phyloP scores from a whole-genome alignment of 2,113 vertebrate species.

The Ictidomys tridecemlineatus region DNA sequence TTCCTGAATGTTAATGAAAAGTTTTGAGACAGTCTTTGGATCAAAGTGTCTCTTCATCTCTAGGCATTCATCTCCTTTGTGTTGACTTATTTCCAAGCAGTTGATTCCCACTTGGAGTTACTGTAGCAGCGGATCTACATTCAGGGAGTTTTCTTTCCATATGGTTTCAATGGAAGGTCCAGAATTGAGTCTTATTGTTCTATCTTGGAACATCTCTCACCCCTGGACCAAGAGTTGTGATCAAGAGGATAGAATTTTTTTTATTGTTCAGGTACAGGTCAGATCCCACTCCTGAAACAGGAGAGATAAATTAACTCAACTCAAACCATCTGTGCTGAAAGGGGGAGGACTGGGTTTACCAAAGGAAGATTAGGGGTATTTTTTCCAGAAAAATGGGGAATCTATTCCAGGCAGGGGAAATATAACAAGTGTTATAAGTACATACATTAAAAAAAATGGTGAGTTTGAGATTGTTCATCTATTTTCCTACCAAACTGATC shows the following conservation, averaged over 20 bases:
- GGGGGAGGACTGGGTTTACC: background rate
- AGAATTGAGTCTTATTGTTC: background rate
- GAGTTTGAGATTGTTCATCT: background rate
- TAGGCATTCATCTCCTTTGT: background rate
- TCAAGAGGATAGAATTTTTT: background rate
- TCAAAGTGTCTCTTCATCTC: background rate
- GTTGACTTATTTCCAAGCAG: background rate
- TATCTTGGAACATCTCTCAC: background rate
- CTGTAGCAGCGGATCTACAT: background rate
- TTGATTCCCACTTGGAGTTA: background rate
- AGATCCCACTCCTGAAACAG: background rate
- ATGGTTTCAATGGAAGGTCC: background rate
- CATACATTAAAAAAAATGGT: background rate
- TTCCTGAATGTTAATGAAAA: background rate
- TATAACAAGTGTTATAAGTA: background rate
- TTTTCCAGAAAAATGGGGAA: background rate
- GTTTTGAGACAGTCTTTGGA: background rate
- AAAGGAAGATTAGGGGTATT: background rate
- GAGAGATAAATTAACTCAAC: background rate
- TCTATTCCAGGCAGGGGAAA: constrained; percentile 25
- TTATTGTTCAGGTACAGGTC: background rate
- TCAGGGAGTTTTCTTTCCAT: background rate
- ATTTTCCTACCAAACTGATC: background rate
- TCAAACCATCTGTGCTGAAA: background rate
- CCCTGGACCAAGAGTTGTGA: background rate